These are phyloP conservation scores for Papilio xuthus DNA, from an alignment of 1,140 invertebrate genomes.

Conservation along the genomic window DNA sequence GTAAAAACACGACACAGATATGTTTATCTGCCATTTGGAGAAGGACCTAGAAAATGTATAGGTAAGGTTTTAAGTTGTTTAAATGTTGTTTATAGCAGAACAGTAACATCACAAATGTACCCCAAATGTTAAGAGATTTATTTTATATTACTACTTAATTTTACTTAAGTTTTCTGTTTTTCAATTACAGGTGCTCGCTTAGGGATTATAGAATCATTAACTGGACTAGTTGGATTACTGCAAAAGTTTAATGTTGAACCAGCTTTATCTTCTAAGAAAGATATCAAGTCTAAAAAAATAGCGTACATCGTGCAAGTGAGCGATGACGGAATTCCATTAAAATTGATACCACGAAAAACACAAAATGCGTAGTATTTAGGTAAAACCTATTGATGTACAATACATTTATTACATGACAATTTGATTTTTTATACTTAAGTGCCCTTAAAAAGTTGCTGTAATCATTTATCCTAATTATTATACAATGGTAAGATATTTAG, in stretches of 20 bases:
- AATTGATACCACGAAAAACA: slow-evolving; percentile 11
- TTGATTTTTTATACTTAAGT: too few relatives aligned
- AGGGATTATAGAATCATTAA: slow-evolving; percentile 42
- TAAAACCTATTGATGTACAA: too few relatives aligned
- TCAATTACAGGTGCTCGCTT: slow-evolving; percentile 40
- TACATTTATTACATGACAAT: too few relatives aligned
- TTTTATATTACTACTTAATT: too few relatives aligned
- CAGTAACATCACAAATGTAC: too few relatives aligned
- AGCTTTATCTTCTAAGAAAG: slow-evolving; percentile 24
- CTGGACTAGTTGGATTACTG: slow-evolving; percentile 42
- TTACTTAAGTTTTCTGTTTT: background rate
- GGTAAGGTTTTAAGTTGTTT: background rate
- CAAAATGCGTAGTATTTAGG: too few relatives aligned
- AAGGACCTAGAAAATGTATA: background rate
- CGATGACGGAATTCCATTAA: slow-evolving; percentile 35
- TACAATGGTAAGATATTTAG: too few relatives aligned
- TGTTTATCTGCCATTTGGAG: background rate
- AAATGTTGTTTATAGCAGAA: background rate
- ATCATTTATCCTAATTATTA: too few relatives aligned
- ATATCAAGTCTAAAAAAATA: slow-evolving; percentile 26
- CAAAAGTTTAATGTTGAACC: slow-evolving; percentile 42
- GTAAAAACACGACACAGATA: background rate
- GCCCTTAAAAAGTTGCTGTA: too few relatives aligned
- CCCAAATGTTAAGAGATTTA: too few relatives aligned
- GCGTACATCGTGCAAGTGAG: slow-evolving; percentile 35